Percentiles rank a stretch among this genome's conserved stretches.
These are phyloP conservation scores for Clarias fuscus DNA, from an alignment of 2,797 vertebrate genomes.

Conservation along the genomic window DNA sequence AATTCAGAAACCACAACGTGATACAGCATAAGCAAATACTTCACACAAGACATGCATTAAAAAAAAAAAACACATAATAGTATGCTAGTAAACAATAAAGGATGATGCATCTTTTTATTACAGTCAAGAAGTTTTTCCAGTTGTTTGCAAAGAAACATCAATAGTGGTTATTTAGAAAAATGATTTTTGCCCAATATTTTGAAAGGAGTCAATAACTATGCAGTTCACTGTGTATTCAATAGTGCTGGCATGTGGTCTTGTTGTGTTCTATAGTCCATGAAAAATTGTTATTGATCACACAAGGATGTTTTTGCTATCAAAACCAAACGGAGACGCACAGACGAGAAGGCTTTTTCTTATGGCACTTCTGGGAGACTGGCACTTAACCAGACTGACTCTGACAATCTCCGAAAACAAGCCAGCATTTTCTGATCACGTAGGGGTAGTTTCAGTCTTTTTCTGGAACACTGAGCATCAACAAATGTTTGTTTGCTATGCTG, in stretches of 20 bases:
- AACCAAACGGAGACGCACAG: neutral
- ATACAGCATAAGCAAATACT: neutral
- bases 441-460: too few species aligned
- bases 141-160: neutral
- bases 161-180: neutral
- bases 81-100: neutral
- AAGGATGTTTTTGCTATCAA: neutral
- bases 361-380: neutral
- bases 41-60: neutral
- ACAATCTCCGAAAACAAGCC: neutral
- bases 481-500: neutral
- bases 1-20: neutral
- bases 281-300: constrained; percentile 16
- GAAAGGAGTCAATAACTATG: neutral
- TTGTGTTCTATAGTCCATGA: neutral
- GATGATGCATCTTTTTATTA: neutral
- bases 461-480: neutral
- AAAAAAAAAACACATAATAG: neutral
- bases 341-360: neutral
- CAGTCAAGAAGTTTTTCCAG: neutral
- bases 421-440: neutral
- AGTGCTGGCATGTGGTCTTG: neutral
- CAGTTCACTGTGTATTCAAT: constrained; percentile 5
- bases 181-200: neutral
- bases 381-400: neutral